Evolutionary conservation across 2,113 vertebrate species (phyloP).

Genomic region (Rattus norvegicus): GRCr8 NC_086020.1:44072501-44073000

Average conservation of each 20-base stretch:
- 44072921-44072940: not conserved
- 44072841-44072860: not conserved
- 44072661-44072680: not conserved
- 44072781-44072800: not conserved
- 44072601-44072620: not conserved
- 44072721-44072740: not conserved
- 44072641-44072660: not conserved
- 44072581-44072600: not conserved
- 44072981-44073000: not conserved
- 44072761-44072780: not conserved
- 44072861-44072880: too few relatives aligned
- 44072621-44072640: not conserved
- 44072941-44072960: slow-evolving; percentile 8
- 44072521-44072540: not conserved
- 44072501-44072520: not conserved
- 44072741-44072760: not conserved
- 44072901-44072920: not conserved
- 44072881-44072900: not conserved
- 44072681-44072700: too few relatives aligned
- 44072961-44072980: not conserved
- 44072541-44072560: not conserved
- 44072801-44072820: not conserved
- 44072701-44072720: not conserved
- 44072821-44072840: not conserved
- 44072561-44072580: not conserved